A percentile compares a stretch with the other conserved stretches of the same genome.
Conservation (phyloP, 1,140 invertebrate species). For the Cyclargus thomasi region DNA sequence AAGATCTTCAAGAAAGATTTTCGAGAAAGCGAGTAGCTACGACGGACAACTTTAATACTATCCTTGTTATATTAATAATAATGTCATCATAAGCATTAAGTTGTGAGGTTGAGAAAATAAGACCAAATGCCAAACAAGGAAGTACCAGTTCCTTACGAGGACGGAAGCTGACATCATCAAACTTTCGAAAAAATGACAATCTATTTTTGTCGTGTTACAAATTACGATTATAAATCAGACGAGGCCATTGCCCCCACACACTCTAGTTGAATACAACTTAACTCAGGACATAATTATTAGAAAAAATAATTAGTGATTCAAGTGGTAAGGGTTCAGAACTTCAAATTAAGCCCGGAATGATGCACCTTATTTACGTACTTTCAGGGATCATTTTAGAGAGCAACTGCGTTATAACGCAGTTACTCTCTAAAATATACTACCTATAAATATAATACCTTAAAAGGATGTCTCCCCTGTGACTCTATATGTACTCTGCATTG, state of each 20-base stretch:
- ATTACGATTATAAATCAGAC: not conserved
- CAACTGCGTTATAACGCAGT: not conserved
- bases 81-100: not conserved
- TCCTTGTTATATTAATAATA: no score
- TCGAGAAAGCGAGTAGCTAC: no score
- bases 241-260: not conserved
- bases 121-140: not conserved
- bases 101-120: not conserved
- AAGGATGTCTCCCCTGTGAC: not conserved
- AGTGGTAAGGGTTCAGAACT: no score
- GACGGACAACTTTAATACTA: no score
- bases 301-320: no score
- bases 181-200: not conserved
- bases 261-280: no score
- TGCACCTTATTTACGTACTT: no score
- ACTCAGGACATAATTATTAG: no score
- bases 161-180: not conserved
- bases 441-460: no score
- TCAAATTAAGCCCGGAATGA: no score
- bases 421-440: no score
- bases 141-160: not conserved
- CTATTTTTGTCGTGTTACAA: not conserved
- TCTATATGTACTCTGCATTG: not conserved
- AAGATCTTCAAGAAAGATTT: no score
- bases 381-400: not conserved